Base-by-base conservation (phyloP, 1,140 invertebrate species). In the Leptopilina boulardi region DNA sequence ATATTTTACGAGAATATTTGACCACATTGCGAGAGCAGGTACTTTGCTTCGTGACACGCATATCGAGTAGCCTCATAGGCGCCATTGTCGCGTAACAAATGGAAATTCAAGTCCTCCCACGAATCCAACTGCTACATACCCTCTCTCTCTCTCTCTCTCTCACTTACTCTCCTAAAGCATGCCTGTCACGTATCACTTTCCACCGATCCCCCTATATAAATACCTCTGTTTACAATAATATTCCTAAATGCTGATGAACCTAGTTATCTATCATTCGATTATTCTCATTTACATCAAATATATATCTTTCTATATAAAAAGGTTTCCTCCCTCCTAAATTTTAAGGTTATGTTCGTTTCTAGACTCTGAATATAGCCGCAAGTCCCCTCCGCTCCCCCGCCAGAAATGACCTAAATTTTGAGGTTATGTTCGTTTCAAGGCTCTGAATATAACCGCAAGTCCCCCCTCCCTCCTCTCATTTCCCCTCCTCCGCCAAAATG, bases 151-250 rank as follows among this genome's bases (percentile, higher is more conserved):
- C 34, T 38, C 34, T 9, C 34, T 38, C 34, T 38, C 83, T 82
- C 87, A n/a, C n/a, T n/a, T n/a, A n/a, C n/a, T 84, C 83, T 82
- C 82, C 81, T 38, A 38, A 38, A 82, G 83, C 84, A 91, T 90
- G 88, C 89, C 87, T 89, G 89, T 89, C 87, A 89, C 88, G 89
- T 90, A 89, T 90, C 88, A 90, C 87, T 90, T 88, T 86, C 84
- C 80, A 78, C 44, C 83, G 81, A 83, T 80, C 83, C 84, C 82
- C 83, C 82, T 87, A 80, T 85, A 84, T 89, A 90, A 89, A 90
- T 88, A 89, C 84, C 83, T 80, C 86, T 89, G 86, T 89, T 89
- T 89, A 88, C 86, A 87, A 89, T 89, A 88, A 89, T 84, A 87
- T 87, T 86, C 82, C 78, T 76, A 82, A 85, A 87, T 84, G 85